Conservation (phyloP, 2,797 vertebrate genomes). For the Anisognathus igniventris region DNA sequence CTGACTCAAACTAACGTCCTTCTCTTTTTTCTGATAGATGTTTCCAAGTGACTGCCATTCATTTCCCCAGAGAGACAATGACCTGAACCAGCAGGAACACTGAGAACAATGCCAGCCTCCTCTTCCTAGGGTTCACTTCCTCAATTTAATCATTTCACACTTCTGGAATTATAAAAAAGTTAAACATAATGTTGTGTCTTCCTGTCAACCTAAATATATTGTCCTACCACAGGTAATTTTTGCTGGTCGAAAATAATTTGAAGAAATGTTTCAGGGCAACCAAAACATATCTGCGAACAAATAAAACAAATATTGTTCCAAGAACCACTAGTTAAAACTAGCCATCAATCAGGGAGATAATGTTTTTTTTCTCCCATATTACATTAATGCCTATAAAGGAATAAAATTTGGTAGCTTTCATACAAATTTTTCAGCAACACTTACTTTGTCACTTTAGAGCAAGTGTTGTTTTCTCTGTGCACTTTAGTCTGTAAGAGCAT, state of each 20-base stretch:
- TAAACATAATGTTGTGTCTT: not conserved
- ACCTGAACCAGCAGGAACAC: not conserved
- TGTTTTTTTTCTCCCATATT: not conserved
- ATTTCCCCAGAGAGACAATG: not conserved
- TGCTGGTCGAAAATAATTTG: not conserved
- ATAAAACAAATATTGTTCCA: not conserved
- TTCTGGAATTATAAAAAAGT: not conserved
- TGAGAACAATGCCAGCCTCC: not conserved
- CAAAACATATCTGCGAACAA: not conserved
- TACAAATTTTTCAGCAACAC: not conserved
- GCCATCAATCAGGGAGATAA: not conserved
- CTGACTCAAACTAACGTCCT: not conserved
- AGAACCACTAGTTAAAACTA: not conserved
- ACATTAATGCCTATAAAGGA: not conserved
- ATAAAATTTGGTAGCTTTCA: not conserved
- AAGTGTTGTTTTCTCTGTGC: not conserved
- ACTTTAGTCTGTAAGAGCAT: not conserved
- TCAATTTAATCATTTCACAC: not conserved
- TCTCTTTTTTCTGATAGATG: not conserved
- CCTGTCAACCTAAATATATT: not conserved
- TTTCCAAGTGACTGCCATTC: not conserved
- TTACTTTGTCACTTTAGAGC: conserved; percentile 8
- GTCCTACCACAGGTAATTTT: not conserved
- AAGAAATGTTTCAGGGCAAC: not conserved
- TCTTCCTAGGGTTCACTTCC: not conserved